Conservation (phyloP, 2,888 invertebrate species). For the Eudasyphora cyanicolor region DNA sequence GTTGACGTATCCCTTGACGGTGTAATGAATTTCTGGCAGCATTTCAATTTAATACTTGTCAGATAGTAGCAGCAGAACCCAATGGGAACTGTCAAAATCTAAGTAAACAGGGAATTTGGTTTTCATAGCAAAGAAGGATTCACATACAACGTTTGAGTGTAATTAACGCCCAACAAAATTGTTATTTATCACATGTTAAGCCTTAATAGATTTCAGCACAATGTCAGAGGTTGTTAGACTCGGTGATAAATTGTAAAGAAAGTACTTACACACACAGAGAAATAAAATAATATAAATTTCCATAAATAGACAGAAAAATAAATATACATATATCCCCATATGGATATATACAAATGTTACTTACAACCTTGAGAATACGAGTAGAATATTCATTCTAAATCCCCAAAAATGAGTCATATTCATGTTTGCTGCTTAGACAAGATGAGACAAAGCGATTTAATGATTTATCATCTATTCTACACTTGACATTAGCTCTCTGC, state of each 20-base stretch:
- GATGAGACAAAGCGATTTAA: background rate
- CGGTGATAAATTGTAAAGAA: conserved; percentile 21
- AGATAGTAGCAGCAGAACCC: too few species aligned
- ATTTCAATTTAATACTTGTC: conserved; percentile 25
- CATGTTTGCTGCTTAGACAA: background rate
- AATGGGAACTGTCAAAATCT: conserved; percentile 14
- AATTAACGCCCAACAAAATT: background rate
- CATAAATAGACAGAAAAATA: too few species aligned
- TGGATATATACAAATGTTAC: too few species aligned
- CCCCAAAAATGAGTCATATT: background rate
- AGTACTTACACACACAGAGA: background rate
- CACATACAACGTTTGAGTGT: background rate
- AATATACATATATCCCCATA: too few species aligned
- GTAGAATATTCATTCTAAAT: too few species aligned
- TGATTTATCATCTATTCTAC: background rate
- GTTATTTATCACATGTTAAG: conserved; percentile 27
- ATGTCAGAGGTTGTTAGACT: background rate
- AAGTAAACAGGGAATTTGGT: background rate
- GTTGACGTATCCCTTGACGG: background rate
- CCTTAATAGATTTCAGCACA: background rate
- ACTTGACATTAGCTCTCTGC: background rate
- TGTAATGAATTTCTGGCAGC: background rate
- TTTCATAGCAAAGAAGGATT: too few species aligned
- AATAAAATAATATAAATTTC: too few species aligned
- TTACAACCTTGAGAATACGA: too few species aligned